Evolutionary conservation across 2,797 vertebrate species (phyloP).

Genomic region (Orestias chungarensis): DNA sequence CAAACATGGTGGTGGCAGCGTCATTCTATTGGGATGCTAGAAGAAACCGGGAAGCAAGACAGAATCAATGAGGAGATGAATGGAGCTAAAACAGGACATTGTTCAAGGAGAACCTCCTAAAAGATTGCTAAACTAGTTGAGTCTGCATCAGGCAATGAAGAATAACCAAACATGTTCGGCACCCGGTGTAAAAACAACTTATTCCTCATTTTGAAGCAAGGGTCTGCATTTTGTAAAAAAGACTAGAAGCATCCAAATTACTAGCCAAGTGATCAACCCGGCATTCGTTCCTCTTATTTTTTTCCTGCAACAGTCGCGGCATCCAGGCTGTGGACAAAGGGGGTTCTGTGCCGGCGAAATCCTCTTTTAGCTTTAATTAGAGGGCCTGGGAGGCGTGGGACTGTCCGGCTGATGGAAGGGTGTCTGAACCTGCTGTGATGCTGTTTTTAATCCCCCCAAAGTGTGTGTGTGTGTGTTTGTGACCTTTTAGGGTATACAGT

Average conservation of each 20-base stretch:
- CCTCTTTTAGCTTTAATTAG: conserved; percentile 82
- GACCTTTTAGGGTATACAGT: conserved; percentile 52
- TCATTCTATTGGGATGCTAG: too few relatives aligned
- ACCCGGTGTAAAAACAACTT: conserved; percentile 47
- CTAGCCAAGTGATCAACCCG: conserved; percentile 64
- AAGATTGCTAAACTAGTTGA: background rate
- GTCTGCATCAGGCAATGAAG: background rate
- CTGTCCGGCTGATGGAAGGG: conserved; percentile 63
- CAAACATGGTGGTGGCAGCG: too few relatives aligned
- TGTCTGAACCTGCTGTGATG: conserved; percentile 67
- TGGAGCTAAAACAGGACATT: background rate
- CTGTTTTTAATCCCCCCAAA: conserved; percentile 34
- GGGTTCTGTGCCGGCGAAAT: conserved; percentile 75
- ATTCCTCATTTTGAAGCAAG: conserved; percentile 41
- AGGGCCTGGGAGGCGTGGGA: conserved; percentile 75
- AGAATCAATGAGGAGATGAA: too few relatives aligned
- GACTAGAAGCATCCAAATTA: conserved; percentile 55
- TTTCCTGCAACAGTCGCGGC: conserved; percentile 69
- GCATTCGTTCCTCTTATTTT: conserved; percentile 59
- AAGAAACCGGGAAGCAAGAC: too few relatives aligned
- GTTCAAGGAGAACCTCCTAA: background rate
- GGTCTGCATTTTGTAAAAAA: conserved; percentile 56
- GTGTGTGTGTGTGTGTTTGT: conserved; percentile 44
- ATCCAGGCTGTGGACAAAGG: conserved; percentile 76
- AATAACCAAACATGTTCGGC: background rate